These are phyloP conservation scores for Tupaia tana DNA, from an alignment of 2,113 vertebrate species.

Conservation along the genomic window DNA sequence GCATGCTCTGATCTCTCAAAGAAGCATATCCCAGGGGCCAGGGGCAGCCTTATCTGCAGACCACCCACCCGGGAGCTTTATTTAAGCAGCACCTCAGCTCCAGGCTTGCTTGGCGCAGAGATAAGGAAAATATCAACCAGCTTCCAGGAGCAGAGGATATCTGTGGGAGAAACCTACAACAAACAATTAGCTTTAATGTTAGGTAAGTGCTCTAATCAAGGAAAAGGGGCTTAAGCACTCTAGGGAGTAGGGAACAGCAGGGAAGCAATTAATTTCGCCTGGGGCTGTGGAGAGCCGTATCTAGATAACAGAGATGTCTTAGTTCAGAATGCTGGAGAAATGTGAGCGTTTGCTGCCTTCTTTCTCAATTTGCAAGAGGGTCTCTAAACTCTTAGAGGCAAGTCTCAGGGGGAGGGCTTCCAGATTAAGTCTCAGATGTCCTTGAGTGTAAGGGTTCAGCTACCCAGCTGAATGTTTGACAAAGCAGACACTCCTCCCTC, in stretches of 20 bases:
- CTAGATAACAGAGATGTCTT: background rate
- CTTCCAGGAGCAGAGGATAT: background rate
- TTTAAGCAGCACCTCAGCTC: background rate
- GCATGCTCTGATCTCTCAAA: background rate
- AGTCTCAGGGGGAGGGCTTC: background rate
- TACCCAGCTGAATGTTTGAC: background rate
- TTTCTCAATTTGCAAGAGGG: background rate
- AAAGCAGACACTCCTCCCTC: background rate
- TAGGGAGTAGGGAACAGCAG: background rate
- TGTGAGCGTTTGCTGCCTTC: background rate
- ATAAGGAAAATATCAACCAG: background rate
- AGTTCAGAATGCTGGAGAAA: background rate
- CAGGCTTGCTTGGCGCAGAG: background rate
- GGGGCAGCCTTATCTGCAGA: background rate
- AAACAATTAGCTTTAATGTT: background rate
- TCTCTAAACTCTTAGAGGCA: background rate
- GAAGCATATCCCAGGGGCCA: background rate
- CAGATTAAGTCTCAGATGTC: background rate
- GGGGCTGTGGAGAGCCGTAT: background rate
- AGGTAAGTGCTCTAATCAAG: background rate
- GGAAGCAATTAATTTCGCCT: slow-evolving; percentile 8
- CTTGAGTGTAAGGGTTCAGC: background rate
- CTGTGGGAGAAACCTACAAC: background rate
- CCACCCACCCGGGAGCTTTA: background rate
- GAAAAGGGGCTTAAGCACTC: background rate